Evolutionary conservation across 2,888 invertebrate genomes (phyloP).

Genomic region (Melolontha melolontha): DNA sequence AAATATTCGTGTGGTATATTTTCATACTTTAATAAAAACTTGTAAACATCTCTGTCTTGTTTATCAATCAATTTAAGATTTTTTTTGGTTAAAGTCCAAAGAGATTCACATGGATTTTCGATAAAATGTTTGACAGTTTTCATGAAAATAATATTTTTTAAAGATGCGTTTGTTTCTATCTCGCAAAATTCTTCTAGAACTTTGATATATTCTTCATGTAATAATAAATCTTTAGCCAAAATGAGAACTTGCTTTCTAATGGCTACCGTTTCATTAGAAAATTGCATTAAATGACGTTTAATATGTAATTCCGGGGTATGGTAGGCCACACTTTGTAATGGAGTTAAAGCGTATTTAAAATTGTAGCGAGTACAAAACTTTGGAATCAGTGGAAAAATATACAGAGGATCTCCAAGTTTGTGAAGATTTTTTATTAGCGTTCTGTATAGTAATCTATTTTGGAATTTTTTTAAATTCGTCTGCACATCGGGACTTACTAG

Average conservation of each 20-base stretch:
- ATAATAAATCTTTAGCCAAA: slow-evolving; percentile 19
- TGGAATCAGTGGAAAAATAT: slow-evolving; percentile 26
- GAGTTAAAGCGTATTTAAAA: slow-evolving; percentile 33
- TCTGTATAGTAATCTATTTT: slow-evolving; percentile 8
- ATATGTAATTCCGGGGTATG: slow-evolving; percentile 38
- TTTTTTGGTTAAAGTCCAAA: slow-evolving; percentile 10
- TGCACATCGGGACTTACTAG: neutral
- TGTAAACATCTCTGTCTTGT: neutral
- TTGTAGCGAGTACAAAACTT: slow-evolving; percentile 41
- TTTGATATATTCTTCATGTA: neutral
- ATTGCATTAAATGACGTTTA: neutral
- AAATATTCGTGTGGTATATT: slow-evolving; percentile 26
- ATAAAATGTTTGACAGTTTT: slow-evolving; percentile 10
- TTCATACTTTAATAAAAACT: slow-evolving; percentile 6
- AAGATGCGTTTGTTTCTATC: slow-evolving; percentile 12
- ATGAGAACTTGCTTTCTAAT: slow-evolving; percentile 41
- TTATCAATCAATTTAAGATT: slow-evolving; percentile 8
- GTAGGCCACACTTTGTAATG: slow-evolving; percentile 19
- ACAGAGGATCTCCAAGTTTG: slow-evolving; percentile 28
- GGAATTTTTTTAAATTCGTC: neutral
- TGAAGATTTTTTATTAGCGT: slow-evolving; percentile 17
- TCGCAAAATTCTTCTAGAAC: neutral
- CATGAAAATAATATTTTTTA: slow-evolving; percentile 17
- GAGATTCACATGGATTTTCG: slow-evolving; percentile 14
- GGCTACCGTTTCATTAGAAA: slow-evolving; percentile 38